A percentile compares a stretch with the other conserved stretches of the same genome.
Evolutionary conservation across 2,113 vertebrate genomes (phyloP).

Genomic region (Arizona elegans): DNA sequence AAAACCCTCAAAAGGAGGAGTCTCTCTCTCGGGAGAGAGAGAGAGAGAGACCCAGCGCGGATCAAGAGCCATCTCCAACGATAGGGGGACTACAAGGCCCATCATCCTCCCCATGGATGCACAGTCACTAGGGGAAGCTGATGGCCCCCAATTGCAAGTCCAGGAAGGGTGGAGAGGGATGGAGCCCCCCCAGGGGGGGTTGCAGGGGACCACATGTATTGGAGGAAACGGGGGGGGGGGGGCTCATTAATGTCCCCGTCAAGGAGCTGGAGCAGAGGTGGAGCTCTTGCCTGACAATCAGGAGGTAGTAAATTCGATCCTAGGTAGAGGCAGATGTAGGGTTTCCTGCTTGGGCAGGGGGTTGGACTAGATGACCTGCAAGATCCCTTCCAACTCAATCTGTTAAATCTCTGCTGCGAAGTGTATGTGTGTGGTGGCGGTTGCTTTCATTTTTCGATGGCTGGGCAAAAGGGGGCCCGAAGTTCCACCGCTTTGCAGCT

Average conservation of each 20-base stretch:
- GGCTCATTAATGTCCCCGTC: no score
- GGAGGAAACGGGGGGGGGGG: no score
- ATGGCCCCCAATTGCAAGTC: not conserved
- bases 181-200: not conserved
- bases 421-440: not conserved
- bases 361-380: no score
- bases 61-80: not conserved
- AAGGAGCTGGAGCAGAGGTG: no score
- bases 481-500: not conserved
- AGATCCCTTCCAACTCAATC: no score
- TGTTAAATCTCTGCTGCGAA: no score
- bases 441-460: not conserved
- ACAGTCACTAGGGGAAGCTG: not conserved
- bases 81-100: not conserved
- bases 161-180: not conserved
- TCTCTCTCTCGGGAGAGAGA: no score
- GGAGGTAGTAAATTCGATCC: no score
- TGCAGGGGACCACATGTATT: not conserved
- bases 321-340: no score
- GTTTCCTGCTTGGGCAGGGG: no score
- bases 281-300: no score
- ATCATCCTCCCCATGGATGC: not conserved
- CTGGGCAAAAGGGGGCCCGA: not conserved
- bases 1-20: not conserved
- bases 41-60: no score